Base-by-base conservation (phyloP, 2,888 invertebrate genomes). In the Eupelmus urozonus region DNA sequence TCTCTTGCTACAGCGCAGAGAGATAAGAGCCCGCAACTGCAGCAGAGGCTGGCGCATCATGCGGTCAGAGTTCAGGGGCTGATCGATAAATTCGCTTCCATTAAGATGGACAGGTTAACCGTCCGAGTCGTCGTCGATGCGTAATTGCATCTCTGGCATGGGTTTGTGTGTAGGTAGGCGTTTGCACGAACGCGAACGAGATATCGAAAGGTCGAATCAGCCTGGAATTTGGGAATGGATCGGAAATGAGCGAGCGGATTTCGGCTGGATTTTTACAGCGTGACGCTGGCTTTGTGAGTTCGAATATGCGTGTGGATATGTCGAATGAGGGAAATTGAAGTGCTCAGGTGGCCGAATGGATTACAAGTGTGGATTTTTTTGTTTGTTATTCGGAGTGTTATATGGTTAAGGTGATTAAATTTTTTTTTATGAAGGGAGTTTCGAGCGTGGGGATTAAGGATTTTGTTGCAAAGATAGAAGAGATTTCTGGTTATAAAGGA, bases 31-130 rank as follows among this genome's bases (percentile, higher is more conserved):
- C 11, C 5, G 16, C 45, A 16, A 45, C 11, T 2, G 45, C 16
- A 16, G 2, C n/a, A 16, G 7, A 16, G 45, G 11, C 5, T 45
- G 16, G 20, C 2, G 18, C 51, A 13, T n/a, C n/a, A 51, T 20
- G 18, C 70, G 81, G 78, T 81, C 83, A 80, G 25, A 82, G 84
- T 80, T 82, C 82, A 81, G 23, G 75, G 71, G 70, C 63, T 73
- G 45, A 69, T 81, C 67, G 82, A 82, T 82, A 78, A 83, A 69
- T 67, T 81, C 75, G 76, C 66, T 74, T 74, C 66, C 70, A 80
- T 79, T 73, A 66, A 79, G 80, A 82, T 79, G 72, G 74, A 80
- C 82, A 81, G 63, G 45, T 45, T 45, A 16, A 45, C 16, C 16
- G 45, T 45, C 13, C 13, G 16, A 45, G 13, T 45, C 13, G 9